phyloP scores from a whole-genome alignment of 64 coral and sea anemone species.

The Dendrophyllia cribrosa region DNA sequence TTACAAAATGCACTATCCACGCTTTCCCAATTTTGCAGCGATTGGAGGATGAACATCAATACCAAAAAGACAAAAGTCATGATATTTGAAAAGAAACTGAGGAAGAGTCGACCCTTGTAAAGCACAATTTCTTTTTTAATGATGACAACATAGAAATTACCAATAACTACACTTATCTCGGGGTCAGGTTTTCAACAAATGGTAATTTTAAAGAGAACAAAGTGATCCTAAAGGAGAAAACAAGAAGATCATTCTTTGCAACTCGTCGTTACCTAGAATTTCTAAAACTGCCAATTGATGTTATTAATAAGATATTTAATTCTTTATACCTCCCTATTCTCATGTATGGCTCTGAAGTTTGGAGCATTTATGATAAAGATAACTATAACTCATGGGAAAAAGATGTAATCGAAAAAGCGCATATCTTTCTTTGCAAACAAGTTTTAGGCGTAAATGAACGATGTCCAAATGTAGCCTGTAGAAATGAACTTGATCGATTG shows the following conservation, averaged over 20 bases:
- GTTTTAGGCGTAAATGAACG: no score
- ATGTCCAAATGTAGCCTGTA: no score
- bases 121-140: neutral
- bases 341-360: neutral
- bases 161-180: neutral
- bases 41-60: no score
- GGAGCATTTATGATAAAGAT: neutral
- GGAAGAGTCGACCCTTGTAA: neutral
- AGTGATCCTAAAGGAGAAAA: neutral
- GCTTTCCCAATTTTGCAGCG: no score
- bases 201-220: neutral
- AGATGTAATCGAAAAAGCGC: neutral
- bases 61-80: neutral
- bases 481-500: no score
- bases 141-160: neutral
- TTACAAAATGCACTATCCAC: no score
- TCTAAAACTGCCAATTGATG: neutral
- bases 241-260: slow-evolving; percentile 1
- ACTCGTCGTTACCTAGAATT: slow-evolving; percentile 1
- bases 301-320: neutral
- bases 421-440: no score
- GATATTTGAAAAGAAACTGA: slow-evolving; percentile 5
- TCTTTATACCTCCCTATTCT: no score
- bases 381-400: neutral
- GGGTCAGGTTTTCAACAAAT: neutral